Evolutionary conservation across 2,113 vertebrate genomes (phyloP).

Genomic region (Stictonetta naevosa): DNA sequence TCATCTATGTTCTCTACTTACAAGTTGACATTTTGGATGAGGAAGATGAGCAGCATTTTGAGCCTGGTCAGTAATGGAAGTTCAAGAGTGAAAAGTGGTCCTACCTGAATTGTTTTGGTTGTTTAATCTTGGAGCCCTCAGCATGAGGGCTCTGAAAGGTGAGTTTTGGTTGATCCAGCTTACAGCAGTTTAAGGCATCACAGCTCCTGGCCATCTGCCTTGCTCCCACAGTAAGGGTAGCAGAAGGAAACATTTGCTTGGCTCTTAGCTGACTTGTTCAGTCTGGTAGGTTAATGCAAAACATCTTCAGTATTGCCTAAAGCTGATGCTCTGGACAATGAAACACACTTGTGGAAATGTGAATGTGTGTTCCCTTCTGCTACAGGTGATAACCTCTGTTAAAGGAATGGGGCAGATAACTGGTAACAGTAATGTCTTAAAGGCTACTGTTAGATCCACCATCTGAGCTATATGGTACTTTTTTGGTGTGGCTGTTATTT

Average conservation of each 20-base stretch:
- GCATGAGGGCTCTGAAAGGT: conserved; percentile 50
- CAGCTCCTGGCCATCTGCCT: neutral
- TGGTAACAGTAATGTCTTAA: neutral
- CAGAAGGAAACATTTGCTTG: neutral
- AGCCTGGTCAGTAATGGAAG: conserved; percentile 13
- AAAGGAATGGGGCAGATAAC: neutral
- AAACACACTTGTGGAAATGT: neutral
- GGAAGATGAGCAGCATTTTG: conserved; percentile 5
- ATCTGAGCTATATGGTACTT: neutral
- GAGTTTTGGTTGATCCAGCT: conserved; percentile 31
- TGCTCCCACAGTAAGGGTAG: neutral
- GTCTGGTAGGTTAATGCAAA: neutral
- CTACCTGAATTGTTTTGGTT: conserved; percentile 37
- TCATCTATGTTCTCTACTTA: neutral
- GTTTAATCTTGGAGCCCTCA: conserved; percentile 19
- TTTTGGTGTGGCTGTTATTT: neutral
- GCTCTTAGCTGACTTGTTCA: neutral
- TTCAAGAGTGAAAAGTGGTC: neutral
- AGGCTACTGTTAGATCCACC: neutral
- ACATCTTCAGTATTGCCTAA: neutral
- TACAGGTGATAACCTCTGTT: neutral
- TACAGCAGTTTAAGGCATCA: neutral
- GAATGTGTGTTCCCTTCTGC: neutral
- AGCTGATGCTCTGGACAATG: neutral
- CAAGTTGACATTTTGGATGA: neutral